phyloP scores from a whole-genome alignment of 2,797 vertebrate genomes.

The Catharus ustulatus region DNA sequence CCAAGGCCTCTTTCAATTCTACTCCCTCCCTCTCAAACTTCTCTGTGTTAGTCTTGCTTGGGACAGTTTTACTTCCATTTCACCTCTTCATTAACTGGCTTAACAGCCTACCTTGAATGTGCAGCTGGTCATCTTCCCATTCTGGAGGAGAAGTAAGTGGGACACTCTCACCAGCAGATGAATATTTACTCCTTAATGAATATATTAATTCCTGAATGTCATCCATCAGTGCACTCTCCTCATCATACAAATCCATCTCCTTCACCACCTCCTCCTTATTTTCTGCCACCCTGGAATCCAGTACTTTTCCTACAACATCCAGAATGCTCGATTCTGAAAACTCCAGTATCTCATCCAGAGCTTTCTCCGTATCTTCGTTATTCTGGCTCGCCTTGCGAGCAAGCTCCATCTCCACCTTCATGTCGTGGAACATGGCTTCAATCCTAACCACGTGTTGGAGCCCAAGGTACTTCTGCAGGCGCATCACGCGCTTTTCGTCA shows the following conservation, averaged over 20 bases:
- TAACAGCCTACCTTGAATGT: constrained; percentile 72
- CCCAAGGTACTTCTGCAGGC: constrained; percentile 81
- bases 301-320: constrained; percentile 83
- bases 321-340: constrained; percentile 85
- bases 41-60: not conserved
- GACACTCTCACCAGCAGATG: constrained; percentile 75
- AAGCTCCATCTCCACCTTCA: constrained; percentile 82
- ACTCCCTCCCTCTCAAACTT: not conserved
- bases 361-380: constrained; percentile 77
- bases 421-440: constrained; percentile 87
- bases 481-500: constrained; percentile 76
- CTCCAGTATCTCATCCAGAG: constrained; percentile 87
- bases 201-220: constrained; percentile 93
- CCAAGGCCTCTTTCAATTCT: not conserved
- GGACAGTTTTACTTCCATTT: not conserved
- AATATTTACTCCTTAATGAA: constrained; percentile 86
- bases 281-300: constrained; percentile 75
- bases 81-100: not conserved
- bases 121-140: not conserved
- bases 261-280: constrained; percentile 52
- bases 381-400: constrained; percentile 64
- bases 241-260: constrained; percentile 77
- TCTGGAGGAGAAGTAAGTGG: constrained; percentile 59
- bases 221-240: constrained; percentile 86
- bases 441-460: constrained; percentile 78